Percentiles rank a stretch among this genome's conserved stretches.
Conservation (phyloP, 2,113 vertebrate species). For the Theropithecus gelada region DNA sequence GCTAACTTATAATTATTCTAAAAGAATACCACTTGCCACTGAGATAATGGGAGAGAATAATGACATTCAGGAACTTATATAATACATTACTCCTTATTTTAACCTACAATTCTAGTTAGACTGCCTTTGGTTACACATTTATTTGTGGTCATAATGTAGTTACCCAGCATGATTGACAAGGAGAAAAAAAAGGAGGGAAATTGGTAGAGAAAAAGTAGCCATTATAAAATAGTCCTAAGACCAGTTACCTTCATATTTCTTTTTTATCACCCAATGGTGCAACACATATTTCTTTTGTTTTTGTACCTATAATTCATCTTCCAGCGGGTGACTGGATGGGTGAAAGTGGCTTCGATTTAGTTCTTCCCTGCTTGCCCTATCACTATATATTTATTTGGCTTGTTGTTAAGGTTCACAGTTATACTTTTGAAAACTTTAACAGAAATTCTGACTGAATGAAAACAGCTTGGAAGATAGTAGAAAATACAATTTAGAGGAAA, state of each 20-base stretch:
- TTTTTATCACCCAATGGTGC: conserved; percentile 34
- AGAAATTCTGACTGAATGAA: conserved; percentile 4
- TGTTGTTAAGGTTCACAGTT: conserved; percentile 42
- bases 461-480: background rate
- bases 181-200: background rate
- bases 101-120: background rate
- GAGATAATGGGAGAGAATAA: conserved; percentile 21
- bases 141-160: background rate
- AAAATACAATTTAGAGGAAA: background rate
- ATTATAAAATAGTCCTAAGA: background rate
- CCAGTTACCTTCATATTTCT: conserved; percentile 48
- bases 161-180: background rate
- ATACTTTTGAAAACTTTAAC: background rate
- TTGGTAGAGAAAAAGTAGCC: background rate
- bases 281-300: conserved; percentile 47
- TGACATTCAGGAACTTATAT: background rate
- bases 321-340: background rate
- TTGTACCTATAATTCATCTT: conserved; percentile 57
- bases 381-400: conserved; percentile 5
- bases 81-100: conserved; percentile 1
- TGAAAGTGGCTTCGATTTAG: conserved; percentile 45
- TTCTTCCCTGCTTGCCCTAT: background rate
- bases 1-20: conserved; percentile 53
- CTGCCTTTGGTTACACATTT: background rate
- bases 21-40: conserved; percentile 15